Percentiles rank a stretch among this genome's conserved stretches.
phyloP scores from a whole-genome alignment of 2,797 vertebrate species.

The Rhinichthys osculus region DNA sequence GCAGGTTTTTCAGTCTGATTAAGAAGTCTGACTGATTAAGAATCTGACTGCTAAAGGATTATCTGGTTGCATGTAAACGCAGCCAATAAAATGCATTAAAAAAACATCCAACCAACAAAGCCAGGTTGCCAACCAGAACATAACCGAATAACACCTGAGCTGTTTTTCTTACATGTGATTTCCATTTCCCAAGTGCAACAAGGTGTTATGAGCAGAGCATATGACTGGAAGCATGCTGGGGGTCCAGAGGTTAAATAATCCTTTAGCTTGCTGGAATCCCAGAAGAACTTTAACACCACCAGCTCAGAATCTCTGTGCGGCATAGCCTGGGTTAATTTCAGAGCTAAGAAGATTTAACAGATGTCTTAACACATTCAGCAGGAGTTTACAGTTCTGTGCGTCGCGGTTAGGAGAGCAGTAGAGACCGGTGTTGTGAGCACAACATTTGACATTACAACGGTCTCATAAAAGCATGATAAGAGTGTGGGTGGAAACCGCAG shows the following conservation, averaged over 20 bases:
- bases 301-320: background rate
- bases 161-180: background rate
- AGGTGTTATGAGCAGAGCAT: background rate
- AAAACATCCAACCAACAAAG: background rate
- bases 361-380: constrained; percentile 32
- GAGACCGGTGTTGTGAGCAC: background rate
- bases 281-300: constrained; percentile 28
- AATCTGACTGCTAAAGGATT: no score
- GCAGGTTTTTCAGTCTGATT: no score
- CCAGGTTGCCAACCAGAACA: background rate
- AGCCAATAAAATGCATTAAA: background rate
- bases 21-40: no score
- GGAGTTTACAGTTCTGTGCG: constrained; percentile 20
- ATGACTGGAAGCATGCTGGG: background rate
- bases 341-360: constrained; percentile 15
- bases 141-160: background rate
- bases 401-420: background rate
- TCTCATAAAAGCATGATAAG: constrained; percentile 35
- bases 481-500: constrained; percentile 36
- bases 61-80: no score
- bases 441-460: constrained; percentile 24
- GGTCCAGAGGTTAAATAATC: constrained; percentile 36
- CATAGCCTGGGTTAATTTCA: constrained; percentile 27
- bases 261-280: constrained; percentile 31
- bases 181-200: background rate